Percentiles rank a stretch among this genome's conserved stretches.
phyloP scores from a whole-genome alignment of 2,113 vertebrate species.

The Chinchilla lanigera region DNA sequence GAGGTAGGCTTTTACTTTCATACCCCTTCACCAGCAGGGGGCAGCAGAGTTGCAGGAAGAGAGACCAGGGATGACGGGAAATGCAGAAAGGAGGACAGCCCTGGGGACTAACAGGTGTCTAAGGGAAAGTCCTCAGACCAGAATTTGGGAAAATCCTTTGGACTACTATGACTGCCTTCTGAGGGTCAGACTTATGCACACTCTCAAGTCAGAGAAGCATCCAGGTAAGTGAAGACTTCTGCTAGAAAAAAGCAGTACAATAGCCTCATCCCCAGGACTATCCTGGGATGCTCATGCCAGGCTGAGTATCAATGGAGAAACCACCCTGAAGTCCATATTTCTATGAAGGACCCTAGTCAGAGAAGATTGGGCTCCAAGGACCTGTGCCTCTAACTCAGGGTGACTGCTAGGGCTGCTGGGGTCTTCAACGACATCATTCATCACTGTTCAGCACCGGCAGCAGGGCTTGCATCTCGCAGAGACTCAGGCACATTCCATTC shows the following conservation, averaged over 20 bases:
- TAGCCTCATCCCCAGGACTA: too few species aligned
- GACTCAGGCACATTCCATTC: not conserved
- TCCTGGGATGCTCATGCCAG: not conserved
- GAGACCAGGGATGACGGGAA: too few species aligned
- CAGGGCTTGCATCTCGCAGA: not conserved
- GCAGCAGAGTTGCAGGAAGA: too few species aligned
- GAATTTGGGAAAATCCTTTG: not conserved
- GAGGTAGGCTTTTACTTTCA: too few species aligned
- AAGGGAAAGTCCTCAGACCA: not conserved
- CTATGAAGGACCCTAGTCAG: not conserved
- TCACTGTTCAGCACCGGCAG: not conserved
- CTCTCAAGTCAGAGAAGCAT: not conserved
- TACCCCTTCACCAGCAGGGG: too few species aligned
- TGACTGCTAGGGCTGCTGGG: not conserved
- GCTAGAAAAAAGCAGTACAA: rapidly evolving
- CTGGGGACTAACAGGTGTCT: not conserved
- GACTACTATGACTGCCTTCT: rapidly evolving
- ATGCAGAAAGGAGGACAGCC: too few species aligned
- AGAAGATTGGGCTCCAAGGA: not conserved
- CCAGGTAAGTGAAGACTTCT: too few species aligned
- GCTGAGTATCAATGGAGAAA: too few species aligned
- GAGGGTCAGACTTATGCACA: not conserved
- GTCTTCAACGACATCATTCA: too few species aligned
- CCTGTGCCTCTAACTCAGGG: not conserved
- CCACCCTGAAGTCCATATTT: too few species aligned